These are phyloP conservation scores for Dendrolimus punctatus DNA, from an alignment of 1,140 invertebrate genomes.

Conservation along the genomic window DNA sequence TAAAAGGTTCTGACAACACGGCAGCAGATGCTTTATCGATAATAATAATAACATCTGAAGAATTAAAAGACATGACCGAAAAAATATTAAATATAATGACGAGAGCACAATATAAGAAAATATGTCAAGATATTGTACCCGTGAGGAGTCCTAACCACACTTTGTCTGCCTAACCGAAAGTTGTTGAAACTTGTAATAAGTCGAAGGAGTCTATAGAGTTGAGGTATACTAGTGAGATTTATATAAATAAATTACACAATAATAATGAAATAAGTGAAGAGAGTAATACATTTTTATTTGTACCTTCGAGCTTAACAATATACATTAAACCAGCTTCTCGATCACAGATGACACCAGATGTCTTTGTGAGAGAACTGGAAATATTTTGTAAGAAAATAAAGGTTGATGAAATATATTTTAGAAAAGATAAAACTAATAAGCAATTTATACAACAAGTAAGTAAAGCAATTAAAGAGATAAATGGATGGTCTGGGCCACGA, in stretches of 20 bases:
- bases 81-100: conserved; percentile 18
- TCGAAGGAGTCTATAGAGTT: background rate
- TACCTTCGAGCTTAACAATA: conserved; percentile 6
- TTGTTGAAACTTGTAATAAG: conserved; percentile 10
- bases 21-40: conserved; percentile 21
- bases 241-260: background rate
- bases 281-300: background rate
- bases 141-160: too few species aligned
- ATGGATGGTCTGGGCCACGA: conserved; percentile 13
- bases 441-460: background rate
- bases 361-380: conserved; percentile 12
- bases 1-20: conserved; percentile 23
- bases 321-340: conserved; percentile 6
- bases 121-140: background rate
- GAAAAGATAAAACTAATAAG: conserved; percentile 12
- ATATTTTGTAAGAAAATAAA: conserved; percentile 5
- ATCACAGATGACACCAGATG: conserved; percentile 13
- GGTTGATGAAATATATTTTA: conserved; percentile 9
- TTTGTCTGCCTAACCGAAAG: background rate
- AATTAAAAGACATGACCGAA: conserved; percentile 16
- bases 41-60: background rate
- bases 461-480: conserved; percentile 9
- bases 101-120: conserved; percentile 9
- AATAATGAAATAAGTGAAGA: background rate
- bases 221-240: background rate